Conservation (phyloP, 2,113 vertebrate genomes). For the Aegithalos caudatus region DNA sequence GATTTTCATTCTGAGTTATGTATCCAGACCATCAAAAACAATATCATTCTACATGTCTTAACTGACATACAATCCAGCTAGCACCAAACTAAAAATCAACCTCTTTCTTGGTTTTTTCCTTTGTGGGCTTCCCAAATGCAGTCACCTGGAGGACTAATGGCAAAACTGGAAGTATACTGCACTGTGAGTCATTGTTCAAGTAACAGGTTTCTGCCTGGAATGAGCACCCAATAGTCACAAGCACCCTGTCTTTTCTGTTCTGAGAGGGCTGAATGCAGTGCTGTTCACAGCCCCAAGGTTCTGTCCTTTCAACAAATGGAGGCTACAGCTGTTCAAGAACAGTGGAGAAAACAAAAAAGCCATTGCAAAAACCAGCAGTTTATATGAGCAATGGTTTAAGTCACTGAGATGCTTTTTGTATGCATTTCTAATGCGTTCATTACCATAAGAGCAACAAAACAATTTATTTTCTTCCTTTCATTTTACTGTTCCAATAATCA, state of each 20-base stretch:
- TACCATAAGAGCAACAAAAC: background rate
- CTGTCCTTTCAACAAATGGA: background rate
- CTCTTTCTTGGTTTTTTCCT: background rate
- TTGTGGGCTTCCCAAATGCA: background rate
- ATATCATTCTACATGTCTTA: background rate
- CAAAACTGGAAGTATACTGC: background rate
- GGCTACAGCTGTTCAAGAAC: background rate
- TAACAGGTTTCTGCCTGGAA: background rate
- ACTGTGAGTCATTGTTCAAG: background rate
- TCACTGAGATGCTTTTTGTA: background rate
- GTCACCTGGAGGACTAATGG: background rate
- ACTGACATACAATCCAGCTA: background rate
- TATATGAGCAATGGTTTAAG: background rate
- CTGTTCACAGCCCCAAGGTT: background rate
- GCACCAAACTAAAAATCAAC: background rate
- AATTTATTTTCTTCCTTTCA: background rate
- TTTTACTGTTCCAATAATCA: background rate
- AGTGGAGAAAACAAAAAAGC: background rate
- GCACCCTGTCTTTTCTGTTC: background rate
- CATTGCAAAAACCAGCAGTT: background rate
- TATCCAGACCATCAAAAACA: background rate
- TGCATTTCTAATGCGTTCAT: conserved; percentile 17
- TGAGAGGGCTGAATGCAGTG: too few species aligned
- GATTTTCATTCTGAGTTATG: background rate
- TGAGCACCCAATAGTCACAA: background rate